Evolutionary conservation across 1,140 invertebrate genomes (phyloP).

Genomic region (Colletes gigas): DNA sequence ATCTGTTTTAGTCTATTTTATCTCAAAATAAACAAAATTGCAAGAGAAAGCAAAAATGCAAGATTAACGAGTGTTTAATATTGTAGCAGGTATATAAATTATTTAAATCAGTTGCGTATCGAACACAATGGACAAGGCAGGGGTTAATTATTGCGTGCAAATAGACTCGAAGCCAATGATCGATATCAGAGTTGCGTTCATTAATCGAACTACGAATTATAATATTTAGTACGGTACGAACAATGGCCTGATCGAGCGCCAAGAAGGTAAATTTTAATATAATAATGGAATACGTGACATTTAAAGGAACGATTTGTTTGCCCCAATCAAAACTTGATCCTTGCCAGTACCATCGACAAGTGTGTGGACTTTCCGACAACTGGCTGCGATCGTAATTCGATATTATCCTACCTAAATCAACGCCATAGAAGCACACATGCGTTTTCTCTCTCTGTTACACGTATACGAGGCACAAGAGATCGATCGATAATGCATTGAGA

Average conservation of each 20-base stretch:
- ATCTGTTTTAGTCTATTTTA: too few relatives aligned
- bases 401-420: slow-evolving; percentile 66
- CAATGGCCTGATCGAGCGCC: neutral
- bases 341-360: neutral
- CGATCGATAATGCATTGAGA: slow-evolving; percentile 66
- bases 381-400: slow-evolving; percentile 59
- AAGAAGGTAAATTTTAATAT: neutral
- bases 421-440: slow-evolving; percentile 31
- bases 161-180: too few relatives aligned
- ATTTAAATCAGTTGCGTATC: too few relatives aligned
- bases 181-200: too few relatives aligned
- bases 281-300: neutral
- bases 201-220: too few relatives aligned
- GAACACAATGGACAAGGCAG: too few relatives aligned
- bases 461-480: slow-evolving; percentile 16
- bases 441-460: slow-evolving; percentile 43
- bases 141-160: too few relatives aligned
- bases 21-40: too few relatives aligned
- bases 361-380: slow-evolving; percentile 28
- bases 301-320: neutral
- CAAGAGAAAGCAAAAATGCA: too few relatives aligned
- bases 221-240: too few relatives aligned
- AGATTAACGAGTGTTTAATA: too few relatives aligned
- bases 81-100: too few relatives aligned
- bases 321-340: neutral